phyloP scores from a whole-genome alignment of 30 jellyfish, hydroid and myxozoan genomes.

The Aurelia coerulea region DNA sequence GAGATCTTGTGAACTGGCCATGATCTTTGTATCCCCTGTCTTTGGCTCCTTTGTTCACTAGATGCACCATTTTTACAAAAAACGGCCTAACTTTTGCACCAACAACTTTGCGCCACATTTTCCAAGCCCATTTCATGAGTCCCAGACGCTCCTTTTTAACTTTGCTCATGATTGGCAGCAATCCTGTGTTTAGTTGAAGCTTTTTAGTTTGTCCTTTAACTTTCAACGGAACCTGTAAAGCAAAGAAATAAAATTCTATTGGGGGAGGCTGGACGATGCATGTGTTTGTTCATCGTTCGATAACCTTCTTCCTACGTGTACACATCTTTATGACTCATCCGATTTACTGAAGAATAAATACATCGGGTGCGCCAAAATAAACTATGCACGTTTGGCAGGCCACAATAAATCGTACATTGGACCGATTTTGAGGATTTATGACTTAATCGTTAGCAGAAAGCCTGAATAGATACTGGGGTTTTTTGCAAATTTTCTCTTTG shows the following conservation, averaged over 20 bases:
- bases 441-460: too few relatives aligned
- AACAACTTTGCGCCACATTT: constrained; percentile 83
- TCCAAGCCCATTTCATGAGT: constrained; percentile 82
- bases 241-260: not conserved
- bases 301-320: not conserved
- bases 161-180: constrained; percentile 72
- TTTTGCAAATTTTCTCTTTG: too few relatives aligned
- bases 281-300: not conserved
- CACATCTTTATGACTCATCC: too few relatives aligned
- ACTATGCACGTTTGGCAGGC: too few relatives aligned
- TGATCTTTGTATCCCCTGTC: constrained; percentile 90
- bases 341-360: too few relatives aligned
- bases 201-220: constrained; percentile 37
- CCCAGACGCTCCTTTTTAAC: constrained; percentile 53
- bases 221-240: constrained; percentile 51
- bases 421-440: too few relatives aligned
- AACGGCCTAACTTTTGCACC: constrained; percentile 78
- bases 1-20: constrained; percentile 79
- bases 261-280: not conserved
- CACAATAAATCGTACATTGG: too few relatives aligned
- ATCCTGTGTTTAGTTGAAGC: constrained; percentile 74
- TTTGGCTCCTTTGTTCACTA: constrained; percentile 86
- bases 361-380: too few relatives aligned
- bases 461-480: too few relatives aligned
- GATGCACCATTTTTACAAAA: constrained; percentile 66